phyloP scores from a whole-genome alignment of 2,113 vertebrate species.

The Chelonoidis abingdonii region DNA sequence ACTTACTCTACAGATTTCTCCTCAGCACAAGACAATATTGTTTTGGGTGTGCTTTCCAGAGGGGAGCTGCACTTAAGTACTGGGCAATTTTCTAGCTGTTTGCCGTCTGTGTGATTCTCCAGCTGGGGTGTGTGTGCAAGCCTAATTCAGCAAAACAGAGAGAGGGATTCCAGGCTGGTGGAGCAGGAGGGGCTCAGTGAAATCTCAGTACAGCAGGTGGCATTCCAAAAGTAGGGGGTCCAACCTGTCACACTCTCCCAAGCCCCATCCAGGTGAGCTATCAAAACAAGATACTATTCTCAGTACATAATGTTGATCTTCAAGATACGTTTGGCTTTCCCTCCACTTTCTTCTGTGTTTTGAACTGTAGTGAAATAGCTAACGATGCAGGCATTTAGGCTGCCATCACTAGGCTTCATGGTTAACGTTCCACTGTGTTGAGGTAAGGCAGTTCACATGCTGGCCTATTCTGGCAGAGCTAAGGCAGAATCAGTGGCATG shows the following conservation, averaged over 20 bases:
- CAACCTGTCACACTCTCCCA: background rate
- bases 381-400: background rate
- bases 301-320: background rate
- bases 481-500: background rate
- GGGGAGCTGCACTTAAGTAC: too few relatives aligned
- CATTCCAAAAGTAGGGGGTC: too few relatives aligned
- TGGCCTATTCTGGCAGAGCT: rapidly evolving
- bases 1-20: too few relatives aligned
- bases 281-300: background rate
- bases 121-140: too few relatives aligned
- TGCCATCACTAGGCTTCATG: background rate
- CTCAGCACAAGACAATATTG: too few relatives aligned
- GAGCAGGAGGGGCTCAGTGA: too few relatives aligned
- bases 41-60: too few relatives aligned
- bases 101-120: too few relatives aligned
- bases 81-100: too few relatives aligned
- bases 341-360: background rate
- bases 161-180: too few relatives aligned
- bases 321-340: background rate
- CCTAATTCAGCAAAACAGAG: too few relatives aligned
- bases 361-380: background rate
- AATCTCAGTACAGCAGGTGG: too few relatives aligned
- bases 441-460: background rate
- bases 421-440: background rate
- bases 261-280: background rate